Evolutionary conservation across 2,113 vertebrate species (phyloP).

Genomic region (Sander vitreus): DNA sequence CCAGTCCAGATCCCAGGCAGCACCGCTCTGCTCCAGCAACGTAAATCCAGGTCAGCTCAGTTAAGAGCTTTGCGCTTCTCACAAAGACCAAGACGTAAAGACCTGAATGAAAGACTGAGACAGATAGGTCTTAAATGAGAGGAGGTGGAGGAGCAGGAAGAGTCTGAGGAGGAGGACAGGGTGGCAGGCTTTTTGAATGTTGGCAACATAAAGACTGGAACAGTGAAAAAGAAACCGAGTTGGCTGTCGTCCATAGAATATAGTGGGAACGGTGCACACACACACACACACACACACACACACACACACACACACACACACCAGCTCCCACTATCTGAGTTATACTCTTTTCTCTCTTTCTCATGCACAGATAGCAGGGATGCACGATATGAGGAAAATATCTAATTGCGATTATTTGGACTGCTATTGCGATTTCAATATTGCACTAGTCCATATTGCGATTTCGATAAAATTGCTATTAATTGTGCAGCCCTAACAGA

Average conservation of each 20-base stretch:
- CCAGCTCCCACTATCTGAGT: constrained; percentile 23
- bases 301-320: constrained; percentile 16
- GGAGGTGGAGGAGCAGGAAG: constrained; percentile 38
- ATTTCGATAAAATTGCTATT: too few relatives aligned
- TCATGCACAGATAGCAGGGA: not conserved
- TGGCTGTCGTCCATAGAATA: constrained; percentile 40
- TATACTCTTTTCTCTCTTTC: constrained; percentile 29
- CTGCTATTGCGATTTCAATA: too few relatives aligned
- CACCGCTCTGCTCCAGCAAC: constrained; percentile 27
- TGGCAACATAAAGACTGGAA: constrained; percentile 37
- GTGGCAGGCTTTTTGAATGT: constrained; percentile 26
- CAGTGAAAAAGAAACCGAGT: constrained; percentile 20
- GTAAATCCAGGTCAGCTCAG: constrained; percentile 60
- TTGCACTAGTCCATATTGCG: too few relatives aligned
- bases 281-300: constrained; percentile 15
- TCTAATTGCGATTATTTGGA: too few relatives aligned
- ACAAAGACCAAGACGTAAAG: constrained; percentile 49
- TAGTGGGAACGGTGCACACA: constrained; percentile 32
- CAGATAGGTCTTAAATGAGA: constrained; percentile 32
- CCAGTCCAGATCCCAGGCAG: constrained; percentile 14
- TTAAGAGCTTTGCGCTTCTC: constrained; percentile 45
- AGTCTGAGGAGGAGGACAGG: constrained; percentile 38
- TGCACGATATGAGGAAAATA: too few relatives aligned
- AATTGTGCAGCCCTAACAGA: not conserved
- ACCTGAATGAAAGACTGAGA: constrained; percentile 55